A percentile compares a stretch with the other conserved stretches of the same genome.
phyloP scores from a whole-genome alignment of 64 coral and sea anemone species.

The Platygyra sinensis region DNA sequence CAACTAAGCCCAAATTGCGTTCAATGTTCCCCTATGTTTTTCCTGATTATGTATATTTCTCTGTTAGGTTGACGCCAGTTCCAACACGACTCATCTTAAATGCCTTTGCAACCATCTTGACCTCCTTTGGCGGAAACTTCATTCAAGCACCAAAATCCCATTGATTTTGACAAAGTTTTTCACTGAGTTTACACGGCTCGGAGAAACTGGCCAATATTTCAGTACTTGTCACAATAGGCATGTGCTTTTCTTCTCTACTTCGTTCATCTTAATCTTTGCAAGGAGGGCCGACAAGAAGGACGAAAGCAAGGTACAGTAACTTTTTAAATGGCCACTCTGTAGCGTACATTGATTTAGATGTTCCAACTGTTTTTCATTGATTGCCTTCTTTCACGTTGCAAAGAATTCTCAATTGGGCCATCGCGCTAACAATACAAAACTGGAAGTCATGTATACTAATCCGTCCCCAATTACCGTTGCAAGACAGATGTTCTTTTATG shows the following conservation, averaged over 20 bases:
- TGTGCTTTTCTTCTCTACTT: conserved; percentile 28
- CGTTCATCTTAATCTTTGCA: conserved; percentile 6
- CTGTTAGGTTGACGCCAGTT: conserved; percentile 11
- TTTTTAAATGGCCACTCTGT: no score
- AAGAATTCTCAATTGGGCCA: no score
- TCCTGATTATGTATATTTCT: neutral
- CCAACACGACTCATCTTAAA: neutral
- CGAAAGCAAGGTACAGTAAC: neutral
- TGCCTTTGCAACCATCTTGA: conserved; percentile 49
- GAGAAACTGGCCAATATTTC: conserved; percentile 36
- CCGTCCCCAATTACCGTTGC: no score
- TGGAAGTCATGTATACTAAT: no score
- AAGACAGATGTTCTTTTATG: no score
- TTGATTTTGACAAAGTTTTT: conserved; percentile 47
- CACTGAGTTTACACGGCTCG: conserved; percentile 30
- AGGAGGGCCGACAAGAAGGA: conserved; percentile 59
- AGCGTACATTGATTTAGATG: no score
- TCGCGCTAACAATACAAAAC: no score
- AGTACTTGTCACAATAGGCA: conserved; percentile 29
- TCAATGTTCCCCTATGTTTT: no score
- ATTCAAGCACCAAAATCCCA: conserved; percentile 42
- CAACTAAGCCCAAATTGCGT: no score
- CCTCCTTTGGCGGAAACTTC: conserved; percentile 34
- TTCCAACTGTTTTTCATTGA: no score
- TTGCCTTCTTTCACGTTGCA: no score